A percentile compares a stretch with the other conserved stretches of the same genome.
Evolutionary conservation across 2,113 vertebrate species (phyloP).

Genomic region (Pollimyrus isidori): DNA sequence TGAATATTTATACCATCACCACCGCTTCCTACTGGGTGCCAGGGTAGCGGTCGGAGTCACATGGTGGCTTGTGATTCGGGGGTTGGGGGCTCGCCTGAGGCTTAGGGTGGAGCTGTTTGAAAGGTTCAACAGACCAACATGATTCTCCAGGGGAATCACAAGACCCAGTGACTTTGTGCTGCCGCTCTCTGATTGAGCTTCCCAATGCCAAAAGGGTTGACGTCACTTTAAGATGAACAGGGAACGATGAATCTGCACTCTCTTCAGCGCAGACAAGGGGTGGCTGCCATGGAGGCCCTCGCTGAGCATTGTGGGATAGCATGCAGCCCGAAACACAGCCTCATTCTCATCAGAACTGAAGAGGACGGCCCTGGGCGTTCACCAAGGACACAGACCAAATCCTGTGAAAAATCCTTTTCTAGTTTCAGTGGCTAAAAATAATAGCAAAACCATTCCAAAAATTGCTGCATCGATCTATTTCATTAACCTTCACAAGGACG

Average conservation of each 20-base stretch:
- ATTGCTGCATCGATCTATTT: background rate
- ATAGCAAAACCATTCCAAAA: background rate
- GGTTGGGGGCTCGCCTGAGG: background rate
- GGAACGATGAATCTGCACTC: background rate
- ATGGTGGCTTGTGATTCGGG: background rate
- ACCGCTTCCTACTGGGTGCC: background rate
- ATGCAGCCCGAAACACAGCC: background rate
- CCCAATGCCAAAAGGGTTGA: background rate
- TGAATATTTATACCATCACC: background rate
- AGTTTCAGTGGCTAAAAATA: background rate
- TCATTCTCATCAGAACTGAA: background rate
- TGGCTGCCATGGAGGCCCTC: background rate
- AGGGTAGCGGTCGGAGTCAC: background rate
- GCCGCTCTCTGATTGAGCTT: background rate
- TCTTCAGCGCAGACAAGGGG: background rate
- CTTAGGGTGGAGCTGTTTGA: background rate
- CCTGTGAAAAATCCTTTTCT: background rate
- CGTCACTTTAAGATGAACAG: background rate
- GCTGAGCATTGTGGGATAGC: background rate
- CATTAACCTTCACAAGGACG: background rate
- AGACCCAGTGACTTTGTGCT: background rate
- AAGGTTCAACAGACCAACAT: background rate
- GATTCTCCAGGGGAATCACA: slow-evolving; percentile 5
- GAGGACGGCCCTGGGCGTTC: background rate
- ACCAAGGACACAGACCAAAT: background rate